Conservation (phyloP, 2,113 vertebrate genomes). For the Polypterus bichir region DNA sequence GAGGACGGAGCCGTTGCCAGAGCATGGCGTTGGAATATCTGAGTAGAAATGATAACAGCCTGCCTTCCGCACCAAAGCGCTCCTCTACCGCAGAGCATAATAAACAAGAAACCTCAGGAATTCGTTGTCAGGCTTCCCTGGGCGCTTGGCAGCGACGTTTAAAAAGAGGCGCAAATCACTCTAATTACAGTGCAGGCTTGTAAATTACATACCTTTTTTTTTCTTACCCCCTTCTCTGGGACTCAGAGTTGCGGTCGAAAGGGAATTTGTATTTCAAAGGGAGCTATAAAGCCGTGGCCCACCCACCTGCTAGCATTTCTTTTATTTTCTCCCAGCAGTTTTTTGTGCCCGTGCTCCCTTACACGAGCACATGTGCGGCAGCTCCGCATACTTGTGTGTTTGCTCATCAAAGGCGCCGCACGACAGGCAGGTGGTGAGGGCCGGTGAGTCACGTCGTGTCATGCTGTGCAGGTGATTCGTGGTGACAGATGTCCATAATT, state of each 20-base stretch:
- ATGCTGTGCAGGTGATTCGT: no score
- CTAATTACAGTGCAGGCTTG: conserved; percentile 8
- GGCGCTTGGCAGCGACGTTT: conserved; percentile 1
- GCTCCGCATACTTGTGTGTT: no score
- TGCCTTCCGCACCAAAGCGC: background rate
- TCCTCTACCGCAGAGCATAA: conserved; percentile 5
- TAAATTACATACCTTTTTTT: conserved; percentile 5
- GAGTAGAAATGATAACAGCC: conserved; percentile 8
- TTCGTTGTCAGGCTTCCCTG: background rate
- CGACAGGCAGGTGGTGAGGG: no score
- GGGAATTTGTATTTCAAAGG: conserved; percentile 4
- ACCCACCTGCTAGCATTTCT: background rate
- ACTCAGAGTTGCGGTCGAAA: background rate
- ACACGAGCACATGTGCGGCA: no score
- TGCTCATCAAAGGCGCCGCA: no score
- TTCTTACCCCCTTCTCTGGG: background rate
- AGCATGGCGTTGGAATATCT: background rate
- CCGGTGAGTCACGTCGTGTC: no score
- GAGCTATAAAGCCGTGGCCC: background rate
- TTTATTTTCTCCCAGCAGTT: no score
- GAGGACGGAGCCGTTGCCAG: background rate
- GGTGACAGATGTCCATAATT: no score
- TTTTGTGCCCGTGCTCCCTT: no score
- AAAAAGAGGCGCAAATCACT: conserved; percentile 3
- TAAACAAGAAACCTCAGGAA: conserved; percentile 7